Evolutionary conservation across 1,140 invertebrate genomes (phyloP).

Genomic region (Trachymyrmex septentrionalis): DNA sequence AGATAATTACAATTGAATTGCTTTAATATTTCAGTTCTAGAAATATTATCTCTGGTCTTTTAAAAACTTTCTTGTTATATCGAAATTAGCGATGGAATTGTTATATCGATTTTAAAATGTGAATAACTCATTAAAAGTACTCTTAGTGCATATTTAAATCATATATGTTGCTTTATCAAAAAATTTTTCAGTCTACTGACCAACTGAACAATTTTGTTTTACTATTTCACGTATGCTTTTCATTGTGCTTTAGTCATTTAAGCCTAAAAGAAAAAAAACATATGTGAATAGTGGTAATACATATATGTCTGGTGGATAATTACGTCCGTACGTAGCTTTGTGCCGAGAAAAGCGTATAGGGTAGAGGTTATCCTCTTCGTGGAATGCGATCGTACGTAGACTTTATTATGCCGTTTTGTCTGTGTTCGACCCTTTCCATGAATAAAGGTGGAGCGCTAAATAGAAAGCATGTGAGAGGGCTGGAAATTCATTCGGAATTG

Average conservation of each 20-base stretch:
- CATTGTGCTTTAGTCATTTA: not conserved
- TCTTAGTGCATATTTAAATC: not conserved
- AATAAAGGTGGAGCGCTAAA: conserved; percentile 46
- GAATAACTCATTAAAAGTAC: not conserved
- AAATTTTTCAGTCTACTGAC: not conserved
- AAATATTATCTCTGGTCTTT: not conserved
- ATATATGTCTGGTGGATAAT: conserved; percentile 54
- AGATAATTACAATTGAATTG: not conserved
- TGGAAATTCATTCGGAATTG: conserved; percentile 66
- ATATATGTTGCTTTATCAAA: not conserved
- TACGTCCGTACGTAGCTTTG: conserved; percentile 53
- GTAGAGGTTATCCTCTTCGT: conserved; percentile 50
- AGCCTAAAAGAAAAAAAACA: not conserved
- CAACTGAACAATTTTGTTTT: not conserved
- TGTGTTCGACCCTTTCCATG: conserved; percentile 41
- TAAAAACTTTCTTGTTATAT: not conserved
- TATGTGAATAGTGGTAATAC: conserved; percentile 6
- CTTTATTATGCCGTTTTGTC: conserved; percentile 70
- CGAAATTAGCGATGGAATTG: not conserved
- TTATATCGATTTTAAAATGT: not conserved
- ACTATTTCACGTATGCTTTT: conserved; percentile 5
- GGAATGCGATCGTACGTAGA: conserved; percentile 67
- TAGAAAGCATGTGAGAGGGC: conserved; percentile 46
- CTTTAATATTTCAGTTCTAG: not conserved
- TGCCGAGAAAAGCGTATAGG: conserved; percentile 45